phyloP scores from a whole-genome alignment of 2,797 vertebrate species.

The Pantherophis vulpinus region DNA sequence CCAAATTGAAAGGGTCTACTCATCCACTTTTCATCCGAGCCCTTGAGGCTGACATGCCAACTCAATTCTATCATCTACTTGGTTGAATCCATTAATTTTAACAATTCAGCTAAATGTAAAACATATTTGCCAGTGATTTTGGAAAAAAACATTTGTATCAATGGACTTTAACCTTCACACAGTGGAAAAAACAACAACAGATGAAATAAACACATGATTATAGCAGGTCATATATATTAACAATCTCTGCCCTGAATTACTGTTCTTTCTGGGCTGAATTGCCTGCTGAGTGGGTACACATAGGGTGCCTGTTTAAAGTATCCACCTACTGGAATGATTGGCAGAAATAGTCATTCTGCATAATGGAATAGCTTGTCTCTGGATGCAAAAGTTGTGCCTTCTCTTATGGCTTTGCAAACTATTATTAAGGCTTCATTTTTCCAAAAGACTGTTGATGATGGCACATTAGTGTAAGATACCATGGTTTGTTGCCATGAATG shows the following conservation, averaged over 20 bases:
- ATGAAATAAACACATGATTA: slow-evolving; percentile 19
- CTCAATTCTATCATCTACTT: neutral
- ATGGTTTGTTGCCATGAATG: neutral
- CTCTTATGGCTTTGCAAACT: neutral
- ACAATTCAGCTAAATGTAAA: neutral
- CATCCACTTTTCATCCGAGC: neutral
- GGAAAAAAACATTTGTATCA: neutral
- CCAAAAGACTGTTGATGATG: neutral
- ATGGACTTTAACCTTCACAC: neutral
- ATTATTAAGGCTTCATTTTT: neutral
- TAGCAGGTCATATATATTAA: slow-evolving; percentile 48
- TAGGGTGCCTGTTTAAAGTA: neutral
- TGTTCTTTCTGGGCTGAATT: neutral
- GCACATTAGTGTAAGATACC: neutral
- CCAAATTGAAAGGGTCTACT: neutral
- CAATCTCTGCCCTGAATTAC: neutral
- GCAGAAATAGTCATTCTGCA: neutral
- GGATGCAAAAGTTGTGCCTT: neutral
- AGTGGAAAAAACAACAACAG: neutral
- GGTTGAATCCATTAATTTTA: neutral
- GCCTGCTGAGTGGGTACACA: neutral
- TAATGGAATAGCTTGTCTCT: neutral
- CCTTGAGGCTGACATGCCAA: neutral
- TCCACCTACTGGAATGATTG: neutral
- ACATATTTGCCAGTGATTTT: neutral